phyloP scores from a whole-genome alignment of 2,797 vertebrate species.

The Ceryle rudis region DNA sequence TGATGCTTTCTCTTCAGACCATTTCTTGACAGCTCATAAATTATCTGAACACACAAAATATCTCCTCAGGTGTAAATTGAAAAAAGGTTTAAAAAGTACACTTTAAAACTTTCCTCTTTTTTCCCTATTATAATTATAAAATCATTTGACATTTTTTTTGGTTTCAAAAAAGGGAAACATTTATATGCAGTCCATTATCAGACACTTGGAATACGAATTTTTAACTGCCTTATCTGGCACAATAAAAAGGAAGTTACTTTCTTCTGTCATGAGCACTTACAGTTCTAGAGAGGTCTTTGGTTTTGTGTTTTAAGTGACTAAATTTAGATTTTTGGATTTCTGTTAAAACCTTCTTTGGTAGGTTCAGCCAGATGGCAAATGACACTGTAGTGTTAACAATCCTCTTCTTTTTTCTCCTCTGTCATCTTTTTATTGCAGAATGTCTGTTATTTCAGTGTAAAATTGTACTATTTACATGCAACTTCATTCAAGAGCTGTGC shows the following conservation, averaged over 20 bases:
- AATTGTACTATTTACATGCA: not conserved
- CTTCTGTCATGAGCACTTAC: not conserved
- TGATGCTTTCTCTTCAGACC: not conserved
- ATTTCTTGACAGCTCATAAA: not conserved
- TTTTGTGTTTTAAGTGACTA: not conserved
- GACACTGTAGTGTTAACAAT: slow-evolving; percentile 28
- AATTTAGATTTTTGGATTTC: not conserved
- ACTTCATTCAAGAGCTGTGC: not conserved
- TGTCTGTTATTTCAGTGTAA: not conserved
- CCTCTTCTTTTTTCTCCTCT: not conserved
- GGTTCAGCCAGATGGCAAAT: slow-evolving; percentile 36
- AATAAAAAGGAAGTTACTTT: not conserved
- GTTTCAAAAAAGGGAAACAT: not conserved
- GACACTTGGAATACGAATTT: not conserved
- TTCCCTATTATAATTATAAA: not conserved
- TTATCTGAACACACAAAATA: not conserved
- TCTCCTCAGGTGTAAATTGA: not conserved
- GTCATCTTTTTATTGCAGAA: not conserved
- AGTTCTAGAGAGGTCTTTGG: not conserved
- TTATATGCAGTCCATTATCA: not conserved
- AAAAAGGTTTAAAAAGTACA: not conserved
- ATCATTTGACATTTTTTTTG: not conserved
- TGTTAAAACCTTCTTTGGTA: not conserved
- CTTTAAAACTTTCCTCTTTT: not conserved
- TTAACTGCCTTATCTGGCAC: not conserved